Evolutionary conservation across 1,140 invertebrate species (phyloP).

Genomic region (Zophobas atratus): DNA sequence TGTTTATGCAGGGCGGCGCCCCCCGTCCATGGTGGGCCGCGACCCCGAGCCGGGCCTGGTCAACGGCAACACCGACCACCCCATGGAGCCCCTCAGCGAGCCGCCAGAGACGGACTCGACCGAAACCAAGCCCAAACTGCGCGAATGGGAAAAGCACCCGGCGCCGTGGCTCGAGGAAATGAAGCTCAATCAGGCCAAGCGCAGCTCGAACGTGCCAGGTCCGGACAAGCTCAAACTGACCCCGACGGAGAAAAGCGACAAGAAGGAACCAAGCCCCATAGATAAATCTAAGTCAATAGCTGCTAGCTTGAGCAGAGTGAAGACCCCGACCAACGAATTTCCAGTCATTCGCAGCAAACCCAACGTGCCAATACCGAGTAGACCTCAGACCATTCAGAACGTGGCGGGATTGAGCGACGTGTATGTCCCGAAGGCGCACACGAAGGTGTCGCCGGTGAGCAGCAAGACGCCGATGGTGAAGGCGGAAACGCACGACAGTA

Average conservation of each 20-base stretch:
- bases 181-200: slow-evolving; percentile 77
- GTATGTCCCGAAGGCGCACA: slow-evolving; percentile 6
- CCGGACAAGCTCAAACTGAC: slow-evolving; percentile 57
- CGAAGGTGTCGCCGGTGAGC: slow-evolving; percentile 40
- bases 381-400: slow-evolving; percentile 52
- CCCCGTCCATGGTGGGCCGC: slow-evolving; percentile 72
- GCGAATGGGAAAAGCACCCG: slow-evolving; percentile 75
- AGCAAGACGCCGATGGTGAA: slow-evolving; percentile 41
- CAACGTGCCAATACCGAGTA: slow-evolving; percentile 40
- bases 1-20: slow-evolving; percentile 70
- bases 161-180: slow-evolving; percentile 80
- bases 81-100: slow-evolving; percentile 57
- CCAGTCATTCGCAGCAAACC: slow-evolving; percentile 56
- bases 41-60: slow-evolving; percentile 68
- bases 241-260: slow-evolving; percentile 45
- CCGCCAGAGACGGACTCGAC: slow-evolving; percentile 67
- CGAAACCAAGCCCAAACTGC: slow-evolving; percentile 70
- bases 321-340: slow-evolving; percentile 63
- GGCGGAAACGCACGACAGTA: slow-evolving; percentile 18
- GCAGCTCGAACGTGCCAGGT: slow-evolving; percentile 70
- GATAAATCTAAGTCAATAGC: slow-evolving; percentile 52
- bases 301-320: slow-evolving; percentile 37
- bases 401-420: slow-evolving; percentile 7
- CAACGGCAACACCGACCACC: slow-evolving; percentile 69
- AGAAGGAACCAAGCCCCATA: slow-evolving; percentile 49